A percentile compares a stretch with the other conserved stretches of the same genome.
Conservation (phyloP, 2,888 invertebrate species). For the Harpalus rubripes region DNA sequence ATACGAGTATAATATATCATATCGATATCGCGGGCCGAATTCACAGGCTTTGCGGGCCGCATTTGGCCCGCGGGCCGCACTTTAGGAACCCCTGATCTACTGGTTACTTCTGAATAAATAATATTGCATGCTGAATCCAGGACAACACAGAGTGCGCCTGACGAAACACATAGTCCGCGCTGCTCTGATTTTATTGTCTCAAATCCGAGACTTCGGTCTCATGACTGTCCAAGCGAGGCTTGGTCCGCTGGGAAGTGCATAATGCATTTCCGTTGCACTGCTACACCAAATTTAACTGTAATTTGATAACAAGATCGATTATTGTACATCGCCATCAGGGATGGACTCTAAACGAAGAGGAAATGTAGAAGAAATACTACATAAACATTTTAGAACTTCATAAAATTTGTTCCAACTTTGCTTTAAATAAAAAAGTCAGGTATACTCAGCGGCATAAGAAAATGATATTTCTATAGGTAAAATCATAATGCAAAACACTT, state of each 20-base stretch:
- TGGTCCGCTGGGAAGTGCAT: constrained; percentile 21
- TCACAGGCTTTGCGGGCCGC: too few species aligned
- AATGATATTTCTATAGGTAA: too few species aligned
- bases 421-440: too few species aligned
- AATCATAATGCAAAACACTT: too few species aligned
- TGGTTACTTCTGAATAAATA: not conserved
- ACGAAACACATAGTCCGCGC: not conserved
- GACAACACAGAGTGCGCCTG: constrained; percentile 20
- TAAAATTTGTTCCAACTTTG: too few species aligned
- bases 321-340: not conserved
- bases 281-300: constrained; percentile 51
- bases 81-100: too few species aligned
- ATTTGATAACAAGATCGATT: constrained; percentile 56
- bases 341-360: not conserved
- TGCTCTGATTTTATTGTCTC: constrained; percentile 1
- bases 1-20: too few species aligned
- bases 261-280: constrained; percentile 46
- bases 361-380: not conserved
- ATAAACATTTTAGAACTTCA: too few species aligned
- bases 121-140: not conserved
- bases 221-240: not conserved
- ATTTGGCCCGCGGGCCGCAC: too few species aligned
- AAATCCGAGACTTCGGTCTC: not conserved
- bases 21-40: too few species aligned
- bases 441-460: too few species aligned